Percentiles rank a stretch among this genome's conserved stretches.
These are phyloP conservation scores for Nycteola revayana DNA, from an alignment of 2,888 invertebrate genomes.

Conservation along the genomic window DNA sequence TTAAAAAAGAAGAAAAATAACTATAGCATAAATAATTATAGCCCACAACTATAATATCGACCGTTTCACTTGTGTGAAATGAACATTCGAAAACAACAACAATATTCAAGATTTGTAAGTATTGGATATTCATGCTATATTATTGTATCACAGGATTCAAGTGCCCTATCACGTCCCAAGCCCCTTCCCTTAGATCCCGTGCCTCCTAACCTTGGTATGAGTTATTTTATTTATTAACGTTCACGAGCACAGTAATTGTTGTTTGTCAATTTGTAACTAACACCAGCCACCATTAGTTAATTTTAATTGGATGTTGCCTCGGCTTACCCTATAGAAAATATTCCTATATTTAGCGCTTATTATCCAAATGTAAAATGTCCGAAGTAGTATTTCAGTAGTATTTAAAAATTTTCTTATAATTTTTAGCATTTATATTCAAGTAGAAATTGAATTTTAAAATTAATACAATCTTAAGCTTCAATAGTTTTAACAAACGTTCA, in stretches of 20 bases:
- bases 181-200: slow-evolving; percentile 24
- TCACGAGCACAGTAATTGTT: slow-evolving; percentile 32
- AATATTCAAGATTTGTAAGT: slow-evolving; percentile 6
- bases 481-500: no score
- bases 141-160: slow-evolving; percentile 19
- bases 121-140: no score
- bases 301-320: slow-evolving; percentile 38
- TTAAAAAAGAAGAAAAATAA: no score
- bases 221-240: slow-evolving; percentile 28
- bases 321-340: slow-evolving; percentile 33
- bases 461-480: no score
- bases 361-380: slow-evolving; percentile 12
- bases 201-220: slow-evolving; percentile 35
- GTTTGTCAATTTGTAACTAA: slow-evolving; percentile 41
- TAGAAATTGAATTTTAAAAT: no score
- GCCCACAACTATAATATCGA: no score
- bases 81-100: no score
- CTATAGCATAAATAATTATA: no score
- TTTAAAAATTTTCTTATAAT: no score
- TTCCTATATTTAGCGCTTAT: slow-evolving; percentile 20
- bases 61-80: no score
- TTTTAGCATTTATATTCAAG: no score
- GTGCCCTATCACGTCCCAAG: slow-evolving; percentile 19
- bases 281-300: slow-evolving; percentile 28
- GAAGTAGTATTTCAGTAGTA: no score